Percentiles rank a stretch among this genome's conserved stretches.
phyloP scores from a whole-genome alignment of 2,888 invertebrate species.

The Caenorhabditis sp. region DNA sequence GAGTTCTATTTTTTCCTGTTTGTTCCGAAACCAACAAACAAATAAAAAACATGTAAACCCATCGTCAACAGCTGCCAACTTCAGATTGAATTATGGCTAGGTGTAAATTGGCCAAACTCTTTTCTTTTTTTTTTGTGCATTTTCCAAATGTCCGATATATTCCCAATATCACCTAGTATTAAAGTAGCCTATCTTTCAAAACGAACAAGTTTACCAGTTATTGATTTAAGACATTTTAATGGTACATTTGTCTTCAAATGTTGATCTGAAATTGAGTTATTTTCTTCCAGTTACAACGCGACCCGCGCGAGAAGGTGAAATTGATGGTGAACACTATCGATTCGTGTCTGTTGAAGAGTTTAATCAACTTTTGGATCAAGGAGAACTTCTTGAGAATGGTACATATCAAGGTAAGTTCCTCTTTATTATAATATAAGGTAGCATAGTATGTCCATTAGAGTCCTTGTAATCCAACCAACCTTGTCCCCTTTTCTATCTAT shows the following conservation, averaged over 20 bases:
- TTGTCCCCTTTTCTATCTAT: conserved; percentile 6
- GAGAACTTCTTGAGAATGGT: conserved; percentile 77
- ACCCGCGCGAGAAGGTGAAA: conserved; percentile 76
- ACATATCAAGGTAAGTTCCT: conserved; percentile 77
- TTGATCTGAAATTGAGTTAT: not conserved
- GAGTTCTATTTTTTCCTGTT: conserved; percentile 34
- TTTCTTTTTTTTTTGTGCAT: not conserved
- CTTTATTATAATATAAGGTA: too few species aligned
- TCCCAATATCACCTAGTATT: conserved; percentile 13
- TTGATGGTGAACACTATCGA: conserved; percentile 78
- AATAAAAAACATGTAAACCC: too few species aligned
- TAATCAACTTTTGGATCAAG: conserved; percentile 70
- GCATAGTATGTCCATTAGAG: too few species aligned
- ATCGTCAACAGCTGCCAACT: not conserved
- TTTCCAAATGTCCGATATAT: conserved; percentile 8
- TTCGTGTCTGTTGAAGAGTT: conserved; percentile 51
- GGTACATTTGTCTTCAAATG: too few species aligned
- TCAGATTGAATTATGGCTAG: conserved; percentile 1
- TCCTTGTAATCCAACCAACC: conserved; percentile 7
- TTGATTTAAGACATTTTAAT: conserved; percentile 23
- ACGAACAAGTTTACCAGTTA: conserved; percentile 28
- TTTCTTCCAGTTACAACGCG: conserved; percentile 75
- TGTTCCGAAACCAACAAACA: not conserved
- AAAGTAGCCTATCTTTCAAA: conserved; percentile 36
- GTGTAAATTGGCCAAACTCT: not conserved